phyloP scores from a whole-genome alignment of 2,888 invertebrate genomes.

The Agriotes lineatus region DNA sequence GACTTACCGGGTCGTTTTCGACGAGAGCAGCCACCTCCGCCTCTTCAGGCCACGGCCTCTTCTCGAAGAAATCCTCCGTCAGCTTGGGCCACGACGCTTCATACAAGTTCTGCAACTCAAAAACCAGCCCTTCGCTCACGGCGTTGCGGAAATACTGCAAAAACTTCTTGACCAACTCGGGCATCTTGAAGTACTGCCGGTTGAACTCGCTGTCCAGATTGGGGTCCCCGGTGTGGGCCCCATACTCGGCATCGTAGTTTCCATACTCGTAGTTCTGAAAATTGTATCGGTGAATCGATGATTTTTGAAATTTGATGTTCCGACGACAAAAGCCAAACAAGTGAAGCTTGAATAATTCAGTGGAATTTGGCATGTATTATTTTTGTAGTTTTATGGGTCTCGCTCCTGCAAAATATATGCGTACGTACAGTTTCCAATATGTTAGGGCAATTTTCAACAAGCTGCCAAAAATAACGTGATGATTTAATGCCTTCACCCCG shows the following conservation, averaged over 20 bases:
- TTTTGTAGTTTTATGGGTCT: conserved; percentile 57
- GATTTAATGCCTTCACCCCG: neutral
- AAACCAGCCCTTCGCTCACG: conserved; percentile 89
- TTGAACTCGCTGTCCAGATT: conserved; percentile 83
- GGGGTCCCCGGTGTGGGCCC: conserved; percentile 80
- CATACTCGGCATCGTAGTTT: conserved; percentile 68
- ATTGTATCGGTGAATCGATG: conserved; percentile 22
- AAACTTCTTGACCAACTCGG: conserved; percentile 89
- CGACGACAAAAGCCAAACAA: conserved; percentile 46
- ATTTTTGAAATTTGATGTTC: too few relatives aligned
- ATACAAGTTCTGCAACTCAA: conserved; percentile 94
- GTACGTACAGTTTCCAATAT: conserved; percentile 52
- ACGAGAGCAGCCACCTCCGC: conserved; percentile 83
- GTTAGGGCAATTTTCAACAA: neutral
- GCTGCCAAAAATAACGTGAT: too few relatives aligned
- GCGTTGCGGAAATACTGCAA: conserved; percentile 88
- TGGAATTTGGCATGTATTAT: conserved; percentile 22
- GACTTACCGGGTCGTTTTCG: conserved; percentile 77
- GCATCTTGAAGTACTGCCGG: conserved; percentile 76
- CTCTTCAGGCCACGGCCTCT: conserved; percentile 95
- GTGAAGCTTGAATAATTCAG: conserved; percentile 24
- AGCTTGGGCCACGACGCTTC: conserved; percentile 96
- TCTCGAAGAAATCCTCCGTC: conserved; percentile 96
- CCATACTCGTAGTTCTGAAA: conserved; percentile 44
- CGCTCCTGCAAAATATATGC: conserved; percentile 61